Evolutionary conservation across 2,113 vertebrate genomes (phyloP).

Genomic region (Mus pahari): DNA sequence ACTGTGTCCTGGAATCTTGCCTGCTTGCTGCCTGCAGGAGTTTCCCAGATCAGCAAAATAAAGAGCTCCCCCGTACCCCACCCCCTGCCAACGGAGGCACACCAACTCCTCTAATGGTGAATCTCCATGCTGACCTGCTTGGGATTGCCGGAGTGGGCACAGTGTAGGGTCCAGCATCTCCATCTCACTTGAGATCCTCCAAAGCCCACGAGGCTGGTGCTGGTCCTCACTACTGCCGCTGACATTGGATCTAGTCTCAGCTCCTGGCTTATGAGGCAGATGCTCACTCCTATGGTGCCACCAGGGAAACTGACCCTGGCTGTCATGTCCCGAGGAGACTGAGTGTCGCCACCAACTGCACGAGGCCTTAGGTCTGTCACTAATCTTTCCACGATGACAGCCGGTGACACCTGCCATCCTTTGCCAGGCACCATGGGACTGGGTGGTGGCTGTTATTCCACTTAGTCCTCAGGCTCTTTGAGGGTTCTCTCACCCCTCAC

Average conservation of each 20-base stretch:
- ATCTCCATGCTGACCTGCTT: not conserved
- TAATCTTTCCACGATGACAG: fast-evolving
- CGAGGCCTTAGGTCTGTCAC: not conserved
- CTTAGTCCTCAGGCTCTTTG: not conserved
- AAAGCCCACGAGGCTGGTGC: not conserved
- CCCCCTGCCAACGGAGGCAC: not conserved
- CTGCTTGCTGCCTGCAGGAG: not conserved
- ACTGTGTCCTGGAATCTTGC: not conserved
- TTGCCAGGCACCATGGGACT: no score
- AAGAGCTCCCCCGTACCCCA: no score
- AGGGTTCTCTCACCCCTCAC: not conserved
- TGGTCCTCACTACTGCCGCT: not conserved
- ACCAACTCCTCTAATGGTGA: not conserved
- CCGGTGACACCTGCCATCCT: no score
- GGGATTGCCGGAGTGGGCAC: not conserved
- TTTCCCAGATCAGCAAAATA: not conserved
- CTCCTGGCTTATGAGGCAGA: not conserved
- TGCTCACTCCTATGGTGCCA: no score
- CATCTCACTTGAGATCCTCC: fast-evolving
- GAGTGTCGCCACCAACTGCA: not conserved
- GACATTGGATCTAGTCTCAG: not conserved
- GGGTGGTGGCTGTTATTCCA: no score
- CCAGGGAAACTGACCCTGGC: fast-evolving
- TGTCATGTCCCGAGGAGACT: not conserved
- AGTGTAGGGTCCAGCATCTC: not conserved